These are phyloP conservation scores for Sebastes nivosus DNA, from an alignment of 2,797 vertebrate genomes.

Conservation along the genomic window DNA sequence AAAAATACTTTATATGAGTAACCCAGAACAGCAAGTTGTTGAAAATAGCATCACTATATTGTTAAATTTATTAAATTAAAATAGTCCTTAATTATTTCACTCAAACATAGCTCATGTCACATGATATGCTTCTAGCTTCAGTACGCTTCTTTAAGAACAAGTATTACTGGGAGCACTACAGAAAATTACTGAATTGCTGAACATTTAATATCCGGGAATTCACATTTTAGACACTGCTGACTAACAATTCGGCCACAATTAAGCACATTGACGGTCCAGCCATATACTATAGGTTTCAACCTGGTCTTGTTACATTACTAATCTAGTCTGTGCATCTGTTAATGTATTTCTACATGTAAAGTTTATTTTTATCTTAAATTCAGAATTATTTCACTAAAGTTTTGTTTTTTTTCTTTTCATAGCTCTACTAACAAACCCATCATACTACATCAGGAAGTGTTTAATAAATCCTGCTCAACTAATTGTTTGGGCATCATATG, in stretches of 20 bases:
- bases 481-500: neutral
- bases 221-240: neutral
- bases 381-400: neutral
- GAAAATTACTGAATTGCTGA: neutral
- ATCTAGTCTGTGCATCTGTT: neutral
- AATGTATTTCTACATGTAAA: neutral
- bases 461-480: constrained; percentile 6
- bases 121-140: too few species aligned
- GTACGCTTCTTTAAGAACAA: neutral
- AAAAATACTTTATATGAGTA: neutral
- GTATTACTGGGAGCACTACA: neutral
- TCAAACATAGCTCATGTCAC: too few species aligned
- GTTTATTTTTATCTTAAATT: neutral
- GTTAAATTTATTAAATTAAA: too few species aligned
- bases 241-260: neutral
- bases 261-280: neutral
- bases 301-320: neutral
- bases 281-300: neutral
- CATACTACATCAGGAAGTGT: neutral
- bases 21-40: neutral
- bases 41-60: too few species aligned
- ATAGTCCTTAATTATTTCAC: too few species aligned
- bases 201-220: neutral
- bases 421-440: neutral
- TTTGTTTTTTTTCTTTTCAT: neutral